Evolutionary conservation across 1,140 invertebrate genomes (phyloP), one percentile per base, ranked within the genome.

Genomic region (Phymorhynchus buccinoides): DNA sequence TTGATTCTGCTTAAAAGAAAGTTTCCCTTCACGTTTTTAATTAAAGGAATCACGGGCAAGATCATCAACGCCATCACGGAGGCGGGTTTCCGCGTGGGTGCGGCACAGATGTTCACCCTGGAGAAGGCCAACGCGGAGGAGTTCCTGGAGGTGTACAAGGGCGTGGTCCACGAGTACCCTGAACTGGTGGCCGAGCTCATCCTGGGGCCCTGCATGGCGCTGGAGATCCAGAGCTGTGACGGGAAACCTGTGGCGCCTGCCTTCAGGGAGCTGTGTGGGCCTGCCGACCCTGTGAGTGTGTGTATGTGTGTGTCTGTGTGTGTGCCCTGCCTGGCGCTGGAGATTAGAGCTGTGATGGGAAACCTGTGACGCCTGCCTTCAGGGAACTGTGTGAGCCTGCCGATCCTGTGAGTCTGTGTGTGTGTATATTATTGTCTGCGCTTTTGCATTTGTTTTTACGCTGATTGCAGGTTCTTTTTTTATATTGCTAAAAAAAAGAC

Each of bases 101-200:
- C 96, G 7, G 93, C 98, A 27, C 86, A 91, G 95, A 90, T 93
- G 90, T 95, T 96, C 89, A 94, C 96, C 87, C 94, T 98, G 88
- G 96, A 96, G 87, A 91, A 95, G 88, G 94, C 95, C 4, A 96
- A 97, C 93, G 96, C 96, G 41, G 96, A 97, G 90, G 97, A 98
- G 93, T 98, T 99, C 94, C 96, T 96, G 91, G 97, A 98, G 94
- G 96, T 98, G 27, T 99, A 99, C 92, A 97, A 97, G 93, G 91
- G 90, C 12, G 91, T 93, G 4, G 89, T 92, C 1, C 90, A 90
- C 35, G 92, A 93, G 85, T 93, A 93, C 86, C 88, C 87, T 32
- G 85, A 85, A 12, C 97, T 97, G 96, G 96, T 98, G 0, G 94
- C 95, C 73, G 96, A 98, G 90, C 92, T 98, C 32, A 94, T 96